Base-by-base conservation (phyloP, 2,888 invertebrate species). In the Electrophaes corylata region DNA sequence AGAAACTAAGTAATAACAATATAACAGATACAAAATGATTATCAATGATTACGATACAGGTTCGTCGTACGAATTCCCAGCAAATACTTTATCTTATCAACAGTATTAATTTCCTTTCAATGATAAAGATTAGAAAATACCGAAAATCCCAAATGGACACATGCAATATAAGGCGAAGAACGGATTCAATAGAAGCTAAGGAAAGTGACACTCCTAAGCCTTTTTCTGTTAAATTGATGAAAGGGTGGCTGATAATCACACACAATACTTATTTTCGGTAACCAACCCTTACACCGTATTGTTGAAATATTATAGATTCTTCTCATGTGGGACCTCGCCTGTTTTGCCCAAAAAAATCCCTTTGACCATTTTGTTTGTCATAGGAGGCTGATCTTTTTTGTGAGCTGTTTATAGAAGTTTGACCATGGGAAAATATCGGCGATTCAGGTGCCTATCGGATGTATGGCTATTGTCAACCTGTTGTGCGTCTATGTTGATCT, bases 371-470 rank as follows among this genome's bases (percentile, higher is more conserved):
- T 85, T 91, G 91, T 91, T 91, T 91, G 90, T 85, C 81, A 85
- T 86, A 86, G 78, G 72, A 79, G 79, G 77, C 77, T 81, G 80
- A 73, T 72, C 78, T 86, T 89, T 90, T 91, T 90, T 91, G 86
- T 83, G 67, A 83, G 81, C 86, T 90, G 88, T 88, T 91, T 91
- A 86, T 88, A 79, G 81, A 69, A 83, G 85, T 85, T 88, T 90
- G 91, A 91, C 91, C 91, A 91, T 91, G 91, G 91, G 91, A 91
- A 91, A 91, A 91, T 91, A 87, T 90, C 73, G 70, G 69, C 81
- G 83, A 71, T 84, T 91, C 91, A 91, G 90, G 91, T 91, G 91
- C 79, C 84, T 83, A 81, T 86, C 81, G 75, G 75, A 81, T 75
- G 79, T 75, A 75, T 67, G 67, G 65, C 78, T 62, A 79, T 88